A percentile compares a stretch with the other conserved stretches of the same genome.
phyloP scores from a whole-genome alignment of 2,113 vertebrate genomes.

The Cephalopholis sonnerati region DNA sequence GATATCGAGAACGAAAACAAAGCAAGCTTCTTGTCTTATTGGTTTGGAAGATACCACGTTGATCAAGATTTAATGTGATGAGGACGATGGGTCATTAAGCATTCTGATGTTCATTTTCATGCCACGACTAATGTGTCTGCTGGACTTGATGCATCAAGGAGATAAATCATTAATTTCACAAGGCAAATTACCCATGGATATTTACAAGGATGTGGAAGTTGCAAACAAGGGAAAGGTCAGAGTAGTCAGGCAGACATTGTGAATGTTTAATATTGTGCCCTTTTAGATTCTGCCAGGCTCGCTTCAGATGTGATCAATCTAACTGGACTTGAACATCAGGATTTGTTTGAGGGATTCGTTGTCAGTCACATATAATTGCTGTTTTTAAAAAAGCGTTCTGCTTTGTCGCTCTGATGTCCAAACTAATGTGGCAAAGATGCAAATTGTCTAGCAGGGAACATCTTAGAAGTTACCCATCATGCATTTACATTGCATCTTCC shows the following conservation, averaged over 20 bases:
- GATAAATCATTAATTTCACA: conserved; percentile 72
- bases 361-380: not conserved
- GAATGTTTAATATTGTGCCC: conserved; percentile 77
- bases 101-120: conserved; percentile 63
- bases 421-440: conserved; percentile 29
- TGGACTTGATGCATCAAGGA: conserved; percentile 63
- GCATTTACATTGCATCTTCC: conserved; percentile 55
- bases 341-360: conserved; percentile 43
- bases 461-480: conserved; percentile 45
- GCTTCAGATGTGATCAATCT: conserved; percentile 64
- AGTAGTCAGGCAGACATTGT: conserved; percentile 52
- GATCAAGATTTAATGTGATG: conserved; percentile 49
- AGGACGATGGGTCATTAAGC: conserved; percentile 54
- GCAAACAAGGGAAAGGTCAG: conserved; percentile 77
- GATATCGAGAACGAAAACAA: not conserved
- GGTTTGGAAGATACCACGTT: conserved; percentile 21
- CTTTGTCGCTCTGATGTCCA: conserved; percentile 41
- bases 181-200: conserved; percentile 70
- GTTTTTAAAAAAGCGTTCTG: not conserved
- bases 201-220: conserved; percentile 68
- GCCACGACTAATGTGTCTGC: conserved; percentile 61
- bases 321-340: conserved; percentile 29
- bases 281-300: conserved; percentile 61
- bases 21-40: not conserved
- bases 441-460: conserved; percentile 29